A percentile compares a stretch with the other conserved stretches of the same genome.
Conservation (phyloP, 1,140 invertebrate genomes). For the Chlorops oryzae region DNA sequence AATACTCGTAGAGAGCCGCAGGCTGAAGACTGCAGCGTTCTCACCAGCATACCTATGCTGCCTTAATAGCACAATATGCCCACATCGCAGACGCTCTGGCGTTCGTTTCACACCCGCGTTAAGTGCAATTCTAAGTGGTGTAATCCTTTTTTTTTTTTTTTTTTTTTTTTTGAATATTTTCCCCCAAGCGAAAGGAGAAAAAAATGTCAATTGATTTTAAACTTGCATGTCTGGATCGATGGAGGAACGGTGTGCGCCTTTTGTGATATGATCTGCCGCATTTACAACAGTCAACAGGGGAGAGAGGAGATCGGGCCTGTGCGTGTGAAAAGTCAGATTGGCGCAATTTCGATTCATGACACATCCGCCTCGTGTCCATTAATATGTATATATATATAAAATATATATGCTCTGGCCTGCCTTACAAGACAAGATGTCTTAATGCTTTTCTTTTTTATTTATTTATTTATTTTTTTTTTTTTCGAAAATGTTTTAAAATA, state of each 20-base stretch:
- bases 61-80: background rate
- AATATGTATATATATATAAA: no score
- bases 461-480: no score
- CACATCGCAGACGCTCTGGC: background rate
- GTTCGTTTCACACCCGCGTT: constrained; percentile 11
- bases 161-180: constrained; percentile 1
- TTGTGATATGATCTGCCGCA: constrained; percentile 5
- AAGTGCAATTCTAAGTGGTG: constrained; percentile 9
- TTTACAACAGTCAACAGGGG: no score
- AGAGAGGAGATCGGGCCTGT: no score
- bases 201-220: constrained; percentile 15
- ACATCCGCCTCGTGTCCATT: no score
- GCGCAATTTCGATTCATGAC: no score
- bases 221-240: constrained; percentile 9
- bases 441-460: no score
- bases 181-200: no score
- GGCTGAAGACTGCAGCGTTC: background rate
- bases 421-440: no score
- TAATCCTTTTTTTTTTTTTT: background rate
- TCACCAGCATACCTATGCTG: background rate
- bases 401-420: no score
- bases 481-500: no score
- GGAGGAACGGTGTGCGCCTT: background rate
- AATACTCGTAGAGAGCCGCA: constrained; percentile 2
- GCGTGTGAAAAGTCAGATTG: no score